phyloP scores from a whole-genome alignment of 2,888 invertebrate genomes.

The Aricia artaxerxes region DNA sequence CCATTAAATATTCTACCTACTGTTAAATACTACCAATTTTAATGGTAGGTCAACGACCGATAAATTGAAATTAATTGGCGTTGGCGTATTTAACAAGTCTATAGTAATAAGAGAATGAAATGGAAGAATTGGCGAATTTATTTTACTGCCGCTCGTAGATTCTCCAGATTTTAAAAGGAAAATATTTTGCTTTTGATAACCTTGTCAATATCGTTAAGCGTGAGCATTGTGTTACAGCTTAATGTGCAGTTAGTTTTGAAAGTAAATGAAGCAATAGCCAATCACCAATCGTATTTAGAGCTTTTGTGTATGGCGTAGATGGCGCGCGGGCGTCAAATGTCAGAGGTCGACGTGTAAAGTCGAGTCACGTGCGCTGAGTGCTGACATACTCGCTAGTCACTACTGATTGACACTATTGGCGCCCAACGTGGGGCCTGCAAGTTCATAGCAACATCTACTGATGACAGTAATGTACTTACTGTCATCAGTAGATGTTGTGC shows the following conservation, averaged over 20 bases:
- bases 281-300: not conserved
- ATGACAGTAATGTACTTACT: not conserved
- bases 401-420: slow-evolving; percentile 1
- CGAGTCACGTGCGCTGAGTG: not conserved
- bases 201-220: not conserved
- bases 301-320: not conserved
- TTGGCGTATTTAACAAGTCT: not conserved
- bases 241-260: not conserved
- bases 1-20: not conserved
- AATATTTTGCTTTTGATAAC: not conserved
- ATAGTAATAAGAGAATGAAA: not conserved
- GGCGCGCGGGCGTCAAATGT: not conserved
- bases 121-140: not conserved
- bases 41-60: slow-evolving; percentile 8
- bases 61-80: slow-evolving; percentile 1
- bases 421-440: slow-evolving; percentile 3
- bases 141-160: not conserved
- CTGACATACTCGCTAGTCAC: not conserved
- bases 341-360: slow-evolving; percentile 2
- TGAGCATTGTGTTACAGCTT: not conserved
- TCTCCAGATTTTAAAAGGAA: not conserved
- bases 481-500: not conserved
- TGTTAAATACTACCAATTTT: not conserved
- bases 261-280: slow-evolving; percentile 1
- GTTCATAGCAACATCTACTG: not conserved